phyloP scores from a whole-genome alignment of 2,797 vertebrate species.

The Falco naumanni region DNA sequence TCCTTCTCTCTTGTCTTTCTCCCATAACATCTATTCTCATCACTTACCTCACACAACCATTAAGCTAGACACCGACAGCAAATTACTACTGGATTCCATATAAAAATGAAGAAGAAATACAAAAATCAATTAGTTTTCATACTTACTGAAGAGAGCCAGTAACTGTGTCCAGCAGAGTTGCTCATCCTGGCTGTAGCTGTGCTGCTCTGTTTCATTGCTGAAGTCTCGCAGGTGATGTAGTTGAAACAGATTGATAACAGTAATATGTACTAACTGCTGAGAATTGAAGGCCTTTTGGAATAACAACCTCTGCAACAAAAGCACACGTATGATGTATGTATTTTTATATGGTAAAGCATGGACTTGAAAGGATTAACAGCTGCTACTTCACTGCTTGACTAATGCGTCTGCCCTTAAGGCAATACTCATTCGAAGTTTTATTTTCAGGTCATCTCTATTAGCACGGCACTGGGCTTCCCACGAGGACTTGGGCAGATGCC shows the following conservation, averaged over 20 bases:
- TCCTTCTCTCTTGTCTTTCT: not conserved
- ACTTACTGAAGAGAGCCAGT: constrained; percentile 94
- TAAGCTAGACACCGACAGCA: not conserved
- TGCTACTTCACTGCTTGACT: not conserved
- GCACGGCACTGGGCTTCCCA: not conserved
- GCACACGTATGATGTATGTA: not conserved
- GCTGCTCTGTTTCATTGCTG: constrained; percentile 84
- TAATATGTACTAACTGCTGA: constrained; percentile 97
- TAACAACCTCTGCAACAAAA: constrained; percentile 86
- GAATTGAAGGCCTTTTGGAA: constrained; percentile 97
- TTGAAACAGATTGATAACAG: constrained; percentile 97
- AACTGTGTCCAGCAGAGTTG: constrained; percentile 95
- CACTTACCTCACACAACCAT: not conserved
- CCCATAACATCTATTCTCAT: not conserved
- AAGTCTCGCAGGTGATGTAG: constrained; percentile 95
- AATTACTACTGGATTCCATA: not conserved
- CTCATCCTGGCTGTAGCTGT: constrained; percentile 89
- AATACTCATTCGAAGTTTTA: not conserved
- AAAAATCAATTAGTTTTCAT: not conserved
- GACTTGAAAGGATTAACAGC: not conserved
- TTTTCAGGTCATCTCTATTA: not conserved
- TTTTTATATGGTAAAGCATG: not conserved
- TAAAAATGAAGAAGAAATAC: not conserved
- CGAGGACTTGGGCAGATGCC: not conserved
- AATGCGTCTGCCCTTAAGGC: not conserved